phyloP scores from a whole-genome alignment of 2,797 vertebrate species.

The Girardinus metallicus region DNA sequence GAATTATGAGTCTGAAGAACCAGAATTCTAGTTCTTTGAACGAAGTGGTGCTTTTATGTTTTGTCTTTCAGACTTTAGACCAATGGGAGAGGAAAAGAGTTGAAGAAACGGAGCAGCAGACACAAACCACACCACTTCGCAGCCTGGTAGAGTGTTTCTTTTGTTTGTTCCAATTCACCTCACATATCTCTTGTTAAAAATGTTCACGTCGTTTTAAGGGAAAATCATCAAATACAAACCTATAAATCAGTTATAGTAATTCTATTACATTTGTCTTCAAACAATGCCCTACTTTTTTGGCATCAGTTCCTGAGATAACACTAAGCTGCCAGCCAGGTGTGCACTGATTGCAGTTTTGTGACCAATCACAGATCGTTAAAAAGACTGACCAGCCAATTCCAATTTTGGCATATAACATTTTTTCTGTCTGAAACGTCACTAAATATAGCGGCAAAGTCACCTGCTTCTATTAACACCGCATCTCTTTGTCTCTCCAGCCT shows the following conservation, averaged over 20 bases:
- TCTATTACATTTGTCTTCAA: not conserved
- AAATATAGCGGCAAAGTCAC: too few species aligned
- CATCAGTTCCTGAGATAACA: not conserved
- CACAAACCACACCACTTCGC: constrained; percentile 69
- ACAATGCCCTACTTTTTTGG: not conserved
- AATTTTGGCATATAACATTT: too few species aligned
- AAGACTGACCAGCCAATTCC: too few species aligned
- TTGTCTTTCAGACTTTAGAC: constrained; percentile 64
- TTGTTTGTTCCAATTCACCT: not conserved
- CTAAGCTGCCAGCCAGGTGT: not conserved
- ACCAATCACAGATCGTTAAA: too few species aligned
- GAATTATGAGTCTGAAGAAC: too few species aligned
- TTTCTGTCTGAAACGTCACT: too few species aligned
- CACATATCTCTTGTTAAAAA: not conserved
- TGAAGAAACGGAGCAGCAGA: constrained; percentile 66
- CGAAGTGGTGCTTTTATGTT: not conserved
- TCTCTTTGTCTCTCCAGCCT: constrained; percentile 57
- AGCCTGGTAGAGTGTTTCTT: constrained; percentile 68
- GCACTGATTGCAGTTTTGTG: too few species aligned
- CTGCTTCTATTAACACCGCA: constrained; percentile 1
- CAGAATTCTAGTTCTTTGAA: not conserved
- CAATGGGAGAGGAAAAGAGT: constrained; percentile 60
- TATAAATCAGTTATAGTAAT: not conserved
- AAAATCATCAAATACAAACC: not conserved
- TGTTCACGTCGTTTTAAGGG: not conserved